Evolutionary conservation across 1,140 invertebrate genomes (phyloP).

Genomic region (Drosophila subpulchrella): DNA sequence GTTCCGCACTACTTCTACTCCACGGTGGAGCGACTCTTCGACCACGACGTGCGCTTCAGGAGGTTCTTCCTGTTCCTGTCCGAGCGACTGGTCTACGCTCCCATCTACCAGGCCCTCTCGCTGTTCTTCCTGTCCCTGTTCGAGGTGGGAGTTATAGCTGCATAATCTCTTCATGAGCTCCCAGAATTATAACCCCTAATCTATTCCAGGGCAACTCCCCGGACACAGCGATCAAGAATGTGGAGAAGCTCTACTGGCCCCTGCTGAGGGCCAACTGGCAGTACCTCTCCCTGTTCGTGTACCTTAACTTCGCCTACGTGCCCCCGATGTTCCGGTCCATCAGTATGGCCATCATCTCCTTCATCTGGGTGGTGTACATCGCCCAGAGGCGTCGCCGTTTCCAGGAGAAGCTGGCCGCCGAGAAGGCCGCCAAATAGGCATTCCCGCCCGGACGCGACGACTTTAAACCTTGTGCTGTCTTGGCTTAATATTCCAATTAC

Average conservation of each 20-base stretch:
- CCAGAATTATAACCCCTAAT: background rate
- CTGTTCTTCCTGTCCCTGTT: conserved; percentile 89
- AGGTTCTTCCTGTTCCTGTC: conserved; percentile 85
- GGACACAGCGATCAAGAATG: conserved; percentile 86
- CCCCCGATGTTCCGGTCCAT: conserved; percentile 89
- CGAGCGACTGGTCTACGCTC: conserved; percentile 89
- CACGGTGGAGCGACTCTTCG: conserved; percentile 85
- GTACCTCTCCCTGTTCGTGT: conserved; percentile 89
- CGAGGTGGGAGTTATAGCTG: conserved; percentile 85
- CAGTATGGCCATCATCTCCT: conserved; percentile 88
- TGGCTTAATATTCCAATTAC: conserved; percentile 25
- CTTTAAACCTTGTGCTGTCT: conserved; percentile 22
- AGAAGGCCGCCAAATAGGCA: conserved; percentile 48
- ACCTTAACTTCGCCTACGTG: conserved; percentile 89
- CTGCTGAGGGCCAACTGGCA: conserved; percentile 89
- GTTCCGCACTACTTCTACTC: conserved; percentile 90
- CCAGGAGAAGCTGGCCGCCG: conserved; percentile 61
- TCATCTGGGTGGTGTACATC: conserved; percentile 89
- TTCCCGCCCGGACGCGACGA: conserved; percentile 4
- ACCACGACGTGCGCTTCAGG: conserved; percentile 66
- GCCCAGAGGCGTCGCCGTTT: conserved; percentile 86
- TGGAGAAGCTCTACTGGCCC: conserved; percentile 87
- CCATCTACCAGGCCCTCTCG: conserved; percentile 88
- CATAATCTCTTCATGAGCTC: background rate
- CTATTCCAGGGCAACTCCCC: conserved; percentile 87